Evolutionary conservation across 2,888 invertebrate genomes (phyloP).

Genomic region (Caenorhabditis plicata): DNA sequence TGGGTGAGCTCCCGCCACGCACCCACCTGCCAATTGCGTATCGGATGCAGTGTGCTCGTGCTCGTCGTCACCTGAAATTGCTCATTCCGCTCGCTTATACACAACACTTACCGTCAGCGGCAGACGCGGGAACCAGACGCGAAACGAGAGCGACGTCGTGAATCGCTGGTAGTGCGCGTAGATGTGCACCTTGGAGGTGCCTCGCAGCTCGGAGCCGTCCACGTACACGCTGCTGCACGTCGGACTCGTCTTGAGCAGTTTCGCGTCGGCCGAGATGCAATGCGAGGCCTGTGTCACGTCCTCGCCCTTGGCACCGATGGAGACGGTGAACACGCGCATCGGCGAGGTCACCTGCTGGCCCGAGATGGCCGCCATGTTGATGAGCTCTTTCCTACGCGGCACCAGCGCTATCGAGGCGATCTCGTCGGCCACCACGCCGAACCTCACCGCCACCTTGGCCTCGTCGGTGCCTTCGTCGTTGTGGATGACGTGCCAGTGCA

Average conservation of each 20-base stretch:
- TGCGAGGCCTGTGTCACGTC: conserved; percentile 58
- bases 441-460: conserved; percentile 43
- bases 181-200: conserved; percentile 43
- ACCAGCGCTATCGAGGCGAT: conserved; percentile 20
- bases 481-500: conserved; percentile 33
- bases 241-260: conserved; percentile 59
- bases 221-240: conserved; percentile 60
- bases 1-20: conserved; percentile 44
- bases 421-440: conserved; percentile 40
- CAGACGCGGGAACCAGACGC: conserved; percentile 61
- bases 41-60: conserved; percentile 26
- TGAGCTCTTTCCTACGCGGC: conserved; percentile 44
- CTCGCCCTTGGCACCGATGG: conserved; percentile 29
- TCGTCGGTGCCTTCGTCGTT: background rate
- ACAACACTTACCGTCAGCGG: conserved; percentile 39
- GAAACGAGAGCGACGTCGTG: conserved; percentile 49
- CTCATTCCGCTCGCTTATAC: background rate
- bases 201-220: conserved; percentile 59
- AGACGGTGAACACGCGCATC: conserved; percentile 50
- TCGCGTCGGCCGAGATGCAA: conserved; percentile 54
- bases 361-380: conserved; percentile 60
- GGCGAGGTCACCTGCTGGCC: conserved; percentile 49
- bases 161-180: conserved; percentile 51
- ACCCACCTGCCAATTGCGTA: conserved; percentile 52
- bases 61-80: conserved; percentile 35